Conservation (phyloP, 2,888 invertebrate genomes). For the Lasioglossum pauxillum region DNA sequence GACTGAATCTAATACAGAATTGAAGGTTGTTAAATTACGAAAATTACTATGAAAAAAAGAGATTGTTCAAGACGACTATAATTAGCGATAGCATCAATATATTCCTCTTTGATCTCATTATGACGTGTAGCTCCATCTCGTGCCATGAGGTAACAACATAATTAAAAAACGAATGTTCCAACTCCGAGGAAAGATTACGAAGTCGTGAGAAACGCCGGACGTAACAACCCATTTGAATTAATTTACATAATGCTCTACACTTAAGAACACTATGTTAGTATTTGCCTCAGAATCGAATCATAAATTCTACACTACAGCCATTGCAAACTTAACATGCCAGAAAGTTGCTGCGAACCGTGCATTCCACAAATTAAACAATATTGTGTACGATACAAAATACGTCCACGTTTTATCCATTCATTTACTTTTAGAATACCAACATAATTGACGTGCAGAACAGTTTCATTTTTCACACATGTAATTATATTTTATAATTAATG, state of each 20-base stretch:
- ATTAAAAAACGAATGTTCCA: slow-evolving; percentile 3
- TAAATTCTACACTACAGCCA: neutral
- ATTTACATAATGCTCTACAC: slow-evolving; percentile 4
- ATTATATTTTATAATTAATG: neutral
- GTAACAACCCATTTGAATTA: slow-evolving; percentile 2
- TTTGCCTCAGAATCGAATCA: neutral
- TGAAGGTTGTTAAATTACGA: neutral
- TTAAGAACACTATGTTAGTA: slow-evolving; percentile 4
- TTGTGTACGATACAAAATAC: neutral
- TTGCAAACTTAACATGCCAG: neutral
- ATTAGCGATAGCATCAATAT: neutral
- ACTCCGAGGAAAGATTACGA: neutral
- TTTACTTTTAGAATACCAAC: neutral
- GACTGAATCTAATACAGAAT: neutral
- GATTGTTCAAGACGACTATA: neutral
- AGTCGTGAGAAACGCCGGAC: slow-evolving; percentile 5
- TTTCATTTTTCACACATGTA: neutral
- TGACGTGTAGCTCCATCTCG: neutral
- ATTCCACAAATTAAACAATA: neutral
- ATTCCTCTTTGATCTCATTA: neutral
- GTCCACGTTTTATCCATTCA: neutral
- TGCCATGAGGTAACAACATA: neutral
- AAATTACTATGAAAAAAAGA: neutral
- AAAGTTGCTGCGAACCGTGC: neutral
- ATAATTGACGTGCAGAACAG: neutral